Evolutionary conservation across 1,140 invertebrate genomes (phyloP).

Genomic region (Parasteatoda tepidariorum): DNA sequence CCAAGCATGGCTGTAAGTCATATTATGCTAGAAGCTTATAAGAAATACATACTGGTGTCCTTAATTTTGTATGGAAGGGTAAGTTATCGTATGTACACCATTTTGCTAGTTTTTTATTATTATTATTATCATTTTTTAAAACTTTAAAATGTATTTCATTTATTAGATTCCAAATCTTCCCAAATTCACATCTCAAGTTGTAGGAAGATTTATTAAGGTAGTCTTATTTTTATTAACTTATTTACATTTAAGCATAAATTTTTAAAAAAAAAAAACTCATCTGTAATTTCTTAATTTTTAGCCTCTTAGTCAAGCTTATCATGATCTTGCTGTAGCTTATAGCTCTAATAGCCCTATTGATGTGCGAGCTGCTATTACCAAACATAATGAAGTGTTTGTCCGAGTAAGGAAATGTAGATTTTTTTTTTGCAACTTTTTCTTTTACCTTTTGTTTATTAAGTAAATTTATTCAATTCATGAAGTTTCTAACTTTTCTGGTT

Average conservation of each 20-base stretch:
- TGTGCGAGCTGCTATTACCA: constrained; percentile 75
- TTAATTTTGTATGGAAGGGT: constrained; percentile 92
- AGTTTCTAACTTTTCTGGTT: constrained; percentile 3
- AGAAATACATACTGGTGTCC: constrained; percentile 93
- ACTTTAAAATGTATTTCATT: neutral
- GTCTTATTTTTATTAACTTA: neutral
- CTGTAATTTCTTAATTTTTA: constrained; percentile 49
- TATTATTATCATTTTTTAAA: neutral
- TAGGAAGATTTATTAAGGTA: constrained; percentile 86
- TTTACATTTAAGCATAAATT: neutral
- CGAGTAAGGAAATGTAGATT: constrained; percentile 68
- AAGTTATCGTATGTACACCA: neutral
- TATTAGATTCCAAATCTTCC: constrained; percentile 79
- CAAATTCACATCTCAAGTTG: constrained; percentile 91
- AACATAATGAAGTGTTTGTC: constrained; percentile 83
- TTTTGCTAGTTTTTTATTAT: neutral
- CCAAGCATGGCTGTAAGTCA: constrained; percentile 93
- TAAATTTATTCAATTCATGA: neutral
- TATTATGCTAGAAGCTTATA: constrained; percentile 96
- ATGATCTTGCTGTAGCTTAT: constrained; percentile 88
- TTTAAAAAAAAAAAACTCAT: neutral
- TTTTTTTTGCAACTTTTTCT: neutral
- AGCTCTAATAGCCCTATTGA: constrained; percentile 80
- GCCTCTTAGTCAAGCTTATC: constrained; percentile 90
- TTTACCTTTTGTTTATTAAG: neutral